These are phyloP conservation scores for Dasypogon diadema DNA, from an alignment of 2,888 invertebrate genomes.

Conservation along the genomic window DNA sequence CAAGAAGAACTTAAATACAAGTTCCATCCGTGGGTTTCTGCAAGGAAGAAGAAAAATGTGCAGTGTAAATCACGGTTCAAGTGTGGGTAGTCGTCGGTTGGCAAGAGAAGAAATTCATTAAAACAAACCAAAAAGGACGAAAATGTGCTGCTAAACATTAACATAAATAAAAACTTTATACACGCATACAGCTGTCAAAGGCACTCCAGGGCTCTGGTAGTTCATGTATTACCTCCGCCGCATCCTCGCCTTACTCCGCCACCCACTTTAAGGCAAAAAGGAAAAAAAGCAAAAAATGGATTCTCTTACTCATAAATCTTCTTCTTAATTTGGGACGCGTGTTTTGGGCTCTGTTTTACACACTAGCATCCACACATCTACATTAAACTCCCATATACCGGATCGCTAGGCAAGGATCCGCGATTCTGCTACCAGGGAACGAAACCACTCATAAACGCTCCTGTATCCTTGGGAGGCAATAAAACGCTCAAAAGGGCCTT, in stretches of 20 bases:
- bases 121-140: conserved; percentile 41
- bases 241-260: background rate
- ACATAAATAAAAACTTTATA: conserved; percentile 49
- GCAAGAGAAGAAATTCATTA: conserved; percentile 39
- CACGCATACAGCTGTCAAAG: conserved; percentile 50
- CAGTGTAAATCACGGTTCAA: conserved; percentile 21
- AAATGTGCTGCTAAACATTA: conserved; percentile 47
- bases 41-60: conserved; percentile 32
- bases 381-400: conserved; percentile 15
- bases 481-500: conserved; percentile 24
- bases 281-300: conserved; percentile 36
- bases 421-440: background rate
- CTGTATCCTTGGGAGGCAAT: conserved; percentile 37
- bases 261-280: background rate
- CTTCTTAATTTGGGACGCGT: conserved; percentile 51
- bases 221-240: conserved; percentile 7
- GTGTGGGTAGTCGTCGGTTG: background rate
- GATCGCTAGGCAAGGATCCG: conserved; percentile 20
- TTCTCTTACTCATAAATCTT: conserved; percentile 48
- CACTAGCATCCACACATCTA: conserved; percentile 40
- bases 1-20: background rate
- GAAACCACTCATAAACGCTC: conserved; percentile 20
- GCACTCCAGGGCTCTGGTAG: conserved; percentile 30
- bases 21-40: background rate
- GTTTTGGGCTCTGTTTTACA: conserved; percentile 39